Evolutionary conservation across 2,888 invertebrate genomes (phyloP).

Genomic region (Pheosia tremula): DNA sequence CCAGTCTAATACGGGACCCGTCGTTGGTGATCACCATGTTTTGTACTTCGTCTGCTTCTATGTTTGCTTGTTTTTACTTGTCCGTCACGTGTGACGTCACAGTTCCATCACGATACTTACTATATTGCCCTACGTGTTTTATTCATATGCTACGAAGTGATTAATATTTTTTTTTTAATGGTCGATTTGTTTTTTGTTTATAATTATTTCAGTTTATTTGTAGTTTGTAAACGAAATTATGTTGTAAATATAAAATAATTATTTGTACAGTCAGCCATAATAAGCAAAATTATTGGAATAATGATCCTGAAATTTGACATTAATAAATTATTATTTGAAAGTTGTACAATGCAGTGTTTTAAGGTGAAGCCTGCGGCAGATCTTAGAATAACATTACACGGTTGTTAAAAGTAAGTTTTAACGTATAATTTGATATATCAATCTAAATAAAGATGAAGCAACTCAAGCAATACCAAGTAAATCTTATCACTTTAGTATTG

Average conservation of each 20-base stretch:
- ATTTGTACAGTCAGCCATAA: not conserved
- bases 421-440: too few species aligned
- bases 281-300: too few species aligned
- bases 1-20: constrained; percentile 51
- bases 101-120: constrained; percentile 11
- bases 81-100: constrained; percentile 39
- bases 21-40: constrained; percentile 48
- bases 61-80: constrained; percentile 62
- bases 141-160: constrained; percentile 9
- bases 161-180: not conserved
- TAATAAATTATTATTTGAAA: too few species aligned
- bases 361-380: too few species aligned
- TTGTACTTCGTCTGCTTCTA: constrained; percentile 67
- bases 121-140: constrained; percentile 17
- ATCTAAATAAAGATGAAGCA: too few species aligned
- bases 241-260: not conserved
- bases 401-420: too few species aligned
- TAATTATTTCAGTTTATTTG: not conserved
- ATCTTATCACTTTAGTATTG: not conserved
- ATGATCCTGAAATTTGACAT: too few species aligned
- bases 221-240: not conserved
- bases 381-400: too few species aligned
- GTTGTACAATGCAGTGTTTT: too few species aligned
- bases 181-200: not conserved
- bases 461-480: too few species aligned